Base-by-base conservation (phyloP, 1,140 invertebrate genomes). In the Theocolax elegans region DNA sequence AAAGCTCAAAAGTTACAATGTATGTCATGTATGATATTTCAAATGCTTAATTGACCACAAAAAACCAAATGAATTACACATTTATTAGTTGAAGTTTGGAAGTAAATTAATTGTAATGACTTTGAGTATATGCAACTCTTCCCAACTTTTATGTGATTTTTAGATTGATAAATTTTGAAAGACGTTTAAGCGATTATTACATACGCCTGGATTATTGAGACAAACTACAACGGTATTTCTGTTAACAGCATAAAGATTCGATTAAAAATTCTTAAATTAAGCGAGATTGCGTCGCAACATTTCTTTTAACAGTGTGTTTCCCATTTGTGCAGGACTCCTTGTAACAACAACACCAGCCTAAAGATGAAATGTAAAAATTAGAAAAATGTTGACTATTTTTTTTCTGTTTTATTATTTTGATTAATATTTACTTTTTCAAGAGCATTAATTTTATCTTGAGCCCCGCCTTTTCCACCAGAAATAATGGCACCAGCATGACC, bases 401-500 rank as follows among this genome's bases (percentile, higher is more conserved):
- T 19, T 46, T 54, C 35, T 40, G 44, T 59, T 59, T 8, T 27
- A 15, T 21, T 63, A 38, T 56, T 48, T n/a, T n/a, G n/a, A n/a
- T n/a, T 29, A 9, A 59, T 35, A 54, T 82, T 86, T 73, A 94
- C 93, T 81, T 93, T 92, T 88, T 96, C 93, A 65, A 99, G 87
- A 67, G 98, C 97, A 81, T 95, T 92, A 73, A 99, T 99, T 88
- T 99, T 99, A 80, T 98, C 97, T 86, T 96, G 92, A 73, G 97
- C 98, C 67, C 96, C 97, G 72, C 98, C 98, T 87, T 99, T 99
- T 38, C 97, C 98, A 25, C 98, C 97, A 21, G 97, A 96, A 84
- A 99, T 99, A 77, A 99, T 99, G 75, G 98, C 98, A 76, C 98
- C 98, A 74, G 98, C 98, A 82, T 99, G 98, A 48, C 98, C 98